phyloP scores from a whole-genome alignment of 1,140 invertebrate species.

The Mycetomoellerius zeteki region DNA sequence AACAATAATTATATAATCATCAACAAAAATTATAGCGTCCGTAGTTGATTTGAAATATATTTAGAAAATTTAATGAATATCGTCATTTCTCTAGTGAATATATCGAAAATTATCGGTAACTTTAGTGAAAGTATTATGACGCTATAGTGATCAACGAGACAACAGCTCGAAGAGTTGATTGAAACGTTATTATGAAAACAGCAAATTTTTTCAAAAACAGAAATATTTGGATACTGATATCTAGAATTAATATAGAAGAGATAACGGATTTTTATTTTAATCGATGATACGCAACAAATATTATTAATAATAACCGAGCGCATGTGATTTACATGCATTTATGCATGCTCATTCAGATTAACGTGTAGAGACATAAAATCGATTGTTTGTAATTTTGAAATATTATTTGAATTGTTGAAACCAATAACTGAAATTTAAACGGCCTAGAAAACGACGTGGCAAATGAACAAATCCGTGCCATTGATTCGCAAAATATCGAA shows the following conservation, averaged over 20 bases:
- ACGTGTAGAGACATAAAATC: conserved; percentile 48
- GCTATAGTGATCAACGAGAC: conserved; percentile 37
- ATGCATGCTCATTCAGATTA: conserved; percentile 49
- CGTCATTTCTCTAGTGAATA: conserved; percentile 66
- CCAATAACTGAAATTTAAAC: conserved; percentile 36
- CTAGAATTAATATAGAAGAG: conserved; percentile 46
- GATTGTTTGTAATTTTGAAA: conserved; percentile 67
- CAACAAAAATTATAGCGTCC: conserved; percentile 57
- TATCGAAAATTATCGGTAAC: conserved; percentile 64
- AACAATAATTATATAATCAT: conserved; percentile 25
- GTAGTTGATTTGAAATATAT: conserved; percentile 68
- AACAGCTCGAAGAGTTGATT: conserved; percentile 6
- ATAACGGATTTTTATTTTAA: conserved; percentile 65
- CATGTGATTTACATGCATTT: conserved; percentile 60
- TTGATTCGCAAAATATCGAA: conserved; percentile 45
- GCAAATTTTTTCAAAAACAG: background rate
- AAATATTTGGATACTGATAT: conserved; percentile 30
- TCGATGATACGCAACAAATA: conserved; percentile 48
- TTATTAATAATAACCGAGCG: conserved; percentile 67
- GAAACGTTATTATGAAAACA: background rate
- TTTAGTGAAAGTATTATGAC: conserved; percentile 43
- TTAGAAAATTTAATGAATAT: conserved; percentile 68
- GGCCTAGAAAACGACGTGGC: conserved; percentile 56
- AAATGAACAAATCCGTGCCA: conserved; percentile 54
- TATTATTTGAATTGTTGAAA: conserved; percentile 47